These are phyloP conservation scores for Eugnorisma glareosa DNA, from an alignment of 2,888 invertebrate genomes.

Conservation along the genomic window DNA sequence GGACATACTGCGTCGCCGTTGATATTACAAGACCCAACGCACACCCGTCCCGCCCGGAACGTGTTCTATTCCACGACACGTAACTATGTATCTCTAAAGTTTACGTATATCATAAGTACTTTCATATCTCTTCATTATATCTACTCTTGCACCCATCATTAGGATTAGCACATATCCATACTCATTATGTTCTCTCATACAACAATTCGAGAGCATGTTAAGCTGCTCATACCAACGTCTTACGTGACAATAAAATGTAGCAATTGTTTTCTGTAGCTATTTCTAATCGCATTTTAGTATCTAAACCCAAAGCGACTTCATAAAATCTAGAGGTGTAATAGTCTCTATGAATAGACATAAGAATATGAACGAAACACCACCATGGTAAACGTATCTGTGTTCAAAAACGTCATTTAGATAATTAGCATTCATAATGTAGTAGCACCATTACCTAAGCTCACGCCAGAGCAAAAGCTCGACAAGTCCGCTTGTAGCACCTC, in stretches of 20 bases:
- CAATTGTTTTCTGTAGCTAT: conserved; percentile 63
- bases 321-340: conserved; percentile 61
- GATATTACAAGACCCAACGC: conserved; percentile 81
- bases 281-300: conserved; percentile 42
- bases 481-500: conserved; percentile 73
- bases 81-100: conserved; percentile 71
- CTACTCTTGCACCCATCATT: conserved; percentile 77
- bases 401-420: conserved; percentile 76
- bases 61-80: conserved; percentile 90
- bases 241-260: conserved; percentile 80
- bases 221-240: conserved; percentile 67
- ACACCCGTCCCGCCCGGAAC: conserved; percentile 88
- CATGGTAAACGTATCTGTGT: conserved; percentile 86
- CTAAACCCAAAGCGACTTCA: conserved; percentile 46
- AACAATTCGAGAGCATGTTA: conserved; percentile 36
- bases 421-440: conserved; percentile 62
- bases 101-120: conserved; percentile 71
- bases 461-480: conserved; percentile 59
- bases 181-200: conserved; percentile 28
- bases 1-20: conserved; percentile 70
- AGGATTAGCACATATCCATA: conserved; percentile 66
- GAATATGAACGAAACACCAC: conserved; percentile 82
- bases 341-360: conserved; percentile 63
- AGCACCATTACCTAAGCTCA: conserved; percentile 60
- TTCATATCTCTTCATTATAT: conserved; percentile 78